phyloP scores from a whole-genome alignment of 2,113 vertebrate species.

The Meleagris gallopavo region DNA sequence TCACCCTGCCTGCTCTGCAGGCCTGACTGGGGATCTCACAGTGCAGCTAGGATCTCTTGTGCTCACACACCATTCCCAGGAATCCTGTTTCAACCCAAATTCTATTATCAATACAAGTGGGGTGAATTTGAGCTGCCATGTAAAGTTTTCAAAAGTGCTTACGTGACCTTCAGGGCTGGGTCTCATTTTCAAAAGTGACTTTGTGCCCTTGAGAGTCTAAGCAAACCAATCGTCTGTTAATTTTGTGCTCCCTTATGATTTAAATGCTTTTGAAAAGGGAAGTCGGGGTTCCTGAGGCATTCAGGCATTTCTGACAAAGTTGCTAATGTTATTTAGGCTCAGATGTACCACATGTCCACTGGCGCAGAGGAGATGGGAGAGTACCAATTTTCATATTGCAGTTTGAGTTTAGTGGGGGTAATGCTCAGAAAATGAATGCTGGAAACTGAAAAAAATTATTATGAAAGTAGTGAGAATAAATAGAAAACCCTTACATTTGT shows the following conservation, averaged over 20 bases:
- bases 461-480: neutral
- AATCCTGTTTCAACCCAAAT: constrained; percentile 43
- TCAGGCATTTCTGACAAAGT: constrained; percentile 11
- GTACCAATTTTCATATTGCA: neutral
- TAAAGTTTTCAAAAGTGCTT: constrained; percentile 34
- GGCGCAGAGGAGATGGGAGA: neutral
- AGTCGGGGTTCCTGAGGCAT: neutral
- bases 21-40: neutral
- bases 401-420: neutral
- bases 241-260: neutral
- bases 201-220: neutral
- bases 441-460: neutral
- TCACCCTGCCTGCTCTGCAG: neutral
- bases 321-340: neutral
- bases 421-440: neutral
- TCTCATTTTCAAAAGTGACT: constrained; percentile 36
- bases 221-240: constrained; percentile 19
- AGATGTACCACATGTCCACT: neutral
- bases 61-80: constrained; percentile 18
- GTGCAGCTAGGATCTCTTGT: neutral
- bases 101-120: constrained; percentile 43
- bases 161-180: constrained; percentile 11
- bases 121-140: constrained; percentile 45
- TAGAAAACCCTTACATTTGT: neutral
- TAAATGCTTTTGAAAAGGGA: constrained; percentile 10